Conservation (phyloP, 2,888 invertebrate genomes). For the Chymomyza procnemis region DNA sequence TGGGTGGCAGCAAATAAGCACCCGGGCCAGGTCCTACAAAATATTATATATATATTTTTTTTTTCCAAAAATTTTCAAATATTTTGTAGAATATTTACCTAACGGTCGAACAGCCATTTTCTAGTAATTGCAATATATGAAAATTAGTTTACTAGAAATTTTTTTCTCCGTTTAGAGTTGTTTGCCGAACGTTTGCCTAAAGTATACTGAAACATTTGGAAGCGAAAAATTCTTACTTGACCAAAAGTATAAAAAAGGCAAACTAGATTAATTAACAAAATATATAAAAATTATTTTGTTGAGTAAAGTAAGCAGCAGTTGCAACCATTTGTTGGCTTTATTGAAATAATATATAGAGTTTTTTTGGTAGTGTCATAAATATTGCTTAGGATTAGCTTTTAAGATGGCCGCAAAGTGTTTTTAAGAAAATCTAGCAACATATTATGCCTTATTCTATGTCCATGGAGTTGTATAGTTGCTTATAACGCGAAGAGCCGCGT, state of each 20-base stretch:
- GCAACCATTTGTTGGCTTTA: slow-evolving; percentile 22
- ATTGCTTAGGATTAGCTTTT: slow-evolving; percentile 33
- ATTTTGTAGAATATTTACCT: slow-evolving; percentile 37
- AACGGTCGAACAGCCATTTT: slow-evolving; percentile 53
- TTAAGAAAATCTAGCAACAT: not conserved
- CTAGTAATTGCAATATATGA: slow-evolving; percentile 63
- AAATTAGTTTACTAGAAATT: slow-evolving; percentile 40
- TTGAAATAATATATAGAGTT: not conserved
- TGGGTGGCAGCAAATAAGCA: slow-evolving; percentile 81
- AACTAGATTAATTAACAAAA: slow-evolving; percentile 3
- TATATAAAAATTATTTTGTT: slow-evolving; percentile 6
- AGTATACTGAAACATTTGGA: slow-evolving; percentile 21
- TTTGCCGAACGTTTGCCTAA: slow-evolving; percentile 28
- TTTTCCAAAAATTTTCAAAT: not conserved
- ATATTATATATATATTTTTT: not conserved
- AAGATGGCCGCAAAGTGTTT: not conserved
- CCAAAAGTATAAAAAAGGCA: slow-evolving; percentile 8
- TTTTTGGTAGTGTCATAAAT: slow-evolving; percentile 3
- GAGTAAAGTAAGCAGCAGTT: slow-evolving; percentile 9
- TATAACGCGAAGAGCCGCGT: slow-evolving; percentile 69
- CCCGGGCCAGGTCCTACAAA: slow-evolving; percentile 82
- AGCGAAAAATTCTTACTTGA: not conserved
- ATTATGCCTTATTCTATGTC: slow-evolving; percentile 69
- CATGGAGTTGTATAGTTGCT: slow-evolving; percentile 76
- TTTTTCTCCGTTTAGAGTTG: slow-evolving; percentile 56